These are phyloP conservation scores for Onychomys leucogaster DNA, from an alignment of 2,797 vertebrate genomes.

Conservation along the genomic window DNA sequence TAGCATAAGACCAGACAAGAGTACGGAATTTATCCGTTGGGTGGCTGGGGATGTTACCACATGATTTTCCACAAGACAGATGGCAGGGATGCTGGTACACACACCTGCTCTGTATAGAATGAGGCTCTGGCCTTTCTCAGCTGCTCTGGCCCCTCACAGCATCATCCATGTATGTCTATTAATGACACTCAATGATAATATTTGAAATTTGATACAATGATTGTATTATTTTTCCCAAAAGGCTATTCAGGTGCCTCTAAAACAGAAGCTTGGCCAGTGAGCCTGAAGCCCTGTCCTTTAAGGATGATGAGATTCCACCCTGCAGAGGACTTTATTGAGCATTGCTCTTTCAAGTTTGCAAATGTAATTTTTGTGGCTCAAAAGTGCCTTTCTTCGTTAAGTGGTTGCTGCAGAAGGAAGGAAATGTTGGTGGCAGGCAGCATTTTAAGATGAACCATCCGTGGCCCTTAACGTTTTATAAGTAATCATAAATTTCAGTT, in stretches of 20 bases:
- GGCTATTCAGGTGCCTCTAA: constrained; percentile 47
- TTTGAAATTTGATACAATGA: constrained; percentile 64
- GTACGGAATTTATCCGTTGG: constrained; percentile 55
- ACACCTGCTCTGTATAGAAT: background rate
- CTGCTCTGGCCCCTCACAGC: background rate
- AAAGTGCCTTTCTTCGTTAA: constrained; percentile 75
- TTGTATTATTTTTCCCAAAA: background rate
- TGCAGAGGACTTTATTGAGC: background rate
- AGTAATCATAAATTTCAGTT: constrained; percentile 74
- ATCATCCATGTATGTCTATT: constrained; percentile 21
- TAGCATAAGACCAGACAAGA: constrained; percentile 78
- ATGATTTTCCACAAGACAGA: constrained; percentile 75
- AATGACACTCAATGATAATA: constrained; percentile 62
- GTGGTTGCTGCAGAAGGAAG: constrained; percentile 45
- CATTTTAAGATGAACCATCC: constrained; percentile 79
- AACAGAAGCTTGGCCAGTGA: constrained; percentile 20
- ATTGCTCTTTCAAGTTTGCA: constrained; percentile 41
- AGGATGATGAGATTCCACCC: constrained; percentile 1
- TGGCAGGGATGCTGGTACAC: constrained; percentile 38
- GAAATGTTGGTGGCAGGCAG: constrained; percentile 57
- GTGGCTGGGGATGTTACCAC: constrained; percentile 63
- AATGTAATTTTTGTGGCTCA: constrained; percentile 58
- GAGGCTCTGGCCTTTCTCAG: background rate
- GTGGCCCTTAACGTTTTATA: constrained; percentile 72
- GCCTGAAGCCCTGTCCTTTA: constrained; percentile 18